Conservation (phyloP, 2,797 vertebrate species). For the Podarcis lilfordi region DNA sequence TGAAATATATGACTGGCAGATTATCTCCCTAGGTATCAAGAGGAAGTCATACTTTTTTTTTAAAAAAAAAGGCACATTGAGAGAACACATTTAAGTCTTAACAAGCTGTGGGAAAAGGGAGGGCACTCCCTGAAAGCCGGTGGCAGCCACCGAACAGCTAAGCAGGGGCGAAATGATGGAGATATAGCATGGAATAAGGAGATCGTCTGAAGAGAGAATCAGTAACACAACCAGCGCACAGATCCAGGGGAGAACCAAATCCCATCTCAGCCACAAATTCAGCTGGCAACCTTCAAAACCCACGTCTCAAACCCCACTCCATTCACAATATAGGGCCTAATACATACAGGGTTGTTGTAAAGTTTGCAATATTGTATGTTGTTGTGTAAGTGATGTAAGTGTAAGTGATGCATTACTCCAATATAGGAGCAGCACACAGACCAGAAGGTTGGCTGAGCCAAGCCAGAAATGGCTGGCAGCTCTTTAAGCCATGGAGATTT, state of each 20-base stretch:
- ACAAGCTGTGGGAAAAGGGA: neutral
- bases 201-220: neutral
- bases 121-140: neutral
- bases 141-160: neutral
- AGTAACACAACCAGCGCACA: neutral
- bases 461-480: neutral
- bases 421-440: neutral
- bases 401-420: neutral
- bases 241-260: neutral
- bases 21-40: neutral
- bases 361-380: neutral
- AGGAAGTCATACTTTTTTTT: neutral
- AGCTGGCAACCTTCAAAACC: neutral
- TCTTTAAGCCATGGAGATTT: neutral
- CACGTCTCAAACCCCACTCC: neutral
- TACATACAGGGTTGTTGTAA: neutral
- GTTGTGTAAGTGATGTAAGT: neutral
- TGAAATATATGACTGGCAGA: neutral
- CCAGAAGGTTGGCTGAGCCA: neutral
- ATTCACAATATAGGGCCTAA: neutral
- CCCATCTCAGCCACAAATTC: neutral
- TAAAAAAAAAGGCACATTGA: neutral
- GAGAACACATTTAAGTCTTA: neutral
- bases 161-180: neutral
- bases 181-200: neutral